Evolutionary conservation across 1,140 invertebrate genomes (phyloP).

Genomic region (Micrasema longulum): DNA sequence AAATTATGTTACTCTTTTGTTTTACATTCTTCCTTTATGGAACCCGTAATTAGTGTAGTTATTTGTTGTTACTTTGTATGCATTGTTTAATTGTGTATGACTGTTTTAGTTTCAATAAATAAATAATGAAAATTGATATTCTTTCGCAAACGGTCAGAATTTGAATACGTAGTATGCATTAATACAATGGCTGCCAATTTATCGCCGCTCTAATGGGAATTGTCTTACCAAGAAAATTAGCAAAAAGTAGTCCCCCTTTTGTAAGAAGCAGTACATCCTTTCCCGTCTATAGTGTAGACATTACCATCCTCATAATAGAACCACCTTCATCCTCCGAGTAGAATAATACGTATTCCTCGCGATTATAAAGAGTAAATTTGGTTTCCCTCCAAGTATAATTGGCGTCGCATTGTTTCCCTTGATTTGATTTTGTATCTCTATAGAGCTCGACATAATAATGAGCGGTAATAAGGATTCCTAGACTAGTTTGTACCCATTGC

Average conservation of each 20-base stretch:
- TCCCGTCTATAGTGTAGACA: neutral
- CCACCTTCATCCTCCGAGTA: neutral
- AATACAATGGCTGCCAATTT: too few relatives aligned
- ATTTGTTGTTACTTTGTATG: too few relatives aligned
- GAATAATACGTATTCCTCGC: conserved; percentile 49
- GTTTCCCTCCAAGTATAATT: conserved; percentile 54
- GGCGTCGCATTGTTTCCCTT: conserved; percentile 55
- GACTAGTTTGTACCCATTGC: conserved; percentile 17
- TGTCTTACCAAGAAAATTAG: conserved; percentile 17
- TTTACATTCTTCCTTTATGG: too few relatives aligned
- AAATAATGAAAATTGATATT: too few relatives aligned
- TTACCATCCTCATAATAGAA: conserved; percentile 4
- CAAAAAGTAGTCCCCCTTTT: conserved; percentile 18
- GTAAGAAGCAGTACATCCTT: conserved; percentile 8
- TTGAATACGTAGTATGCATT: too few relatives aligned
- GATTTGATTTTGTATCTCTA: conserved; percentile 56
- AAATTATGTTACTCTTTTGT: too few relatives aligned
- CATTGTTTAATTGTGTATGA: too few relatives aligned
- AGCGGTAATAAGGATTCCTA: conserved; percentile 51
- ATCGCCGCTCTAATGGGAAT: too few relatives aligned
- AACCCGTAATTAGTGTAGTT: too few relatives aligned
- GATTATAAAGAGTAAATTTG: conserved; percentile 55
- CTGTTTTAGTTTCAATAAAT: too few relatives aligned
- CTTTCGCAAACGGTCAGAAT: too few relatives aligned
- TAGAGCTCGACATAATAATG: conserved; percentile 50